These are phyloP conservation scores for Chamaea fasciata DNA, from an alignment of 2,113 vertebrate genomes.

Conservation along the genomic window DNA sequence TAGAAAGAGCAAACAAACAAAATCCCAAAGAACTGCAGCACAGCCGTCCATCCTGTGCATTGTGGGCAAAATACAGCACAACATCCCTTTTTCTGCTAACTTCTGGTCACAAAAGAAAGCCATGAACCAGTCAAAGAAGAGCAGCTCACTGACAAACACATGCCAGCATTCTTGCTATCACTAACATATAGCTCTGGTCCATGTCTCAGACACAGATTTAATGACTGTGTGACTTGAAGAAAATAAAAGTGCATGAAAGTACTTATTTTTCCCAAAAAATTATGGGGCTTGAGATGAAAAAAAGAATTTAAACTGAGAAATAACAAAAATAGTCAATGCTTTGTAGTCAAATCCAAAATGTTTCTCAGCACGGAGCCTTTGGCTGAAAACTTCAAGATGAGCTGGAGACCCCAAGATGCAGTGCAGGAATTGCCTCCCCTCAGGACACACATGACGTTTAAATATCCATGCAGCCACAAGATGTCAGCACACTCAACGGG, in stretches of 20 bases:
- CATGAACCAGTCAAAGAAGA: constrained; percentile 4
- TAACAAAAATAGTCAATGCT: not conserved
- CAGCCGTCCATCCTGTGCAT: not conserved
- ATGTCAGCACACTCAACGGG: constrained; percentile 59
- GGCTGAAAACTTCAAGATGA: not conserved
- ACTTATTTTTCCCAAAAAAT: not conserved
- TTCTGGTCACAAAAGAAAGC: constrained; percentile 12
- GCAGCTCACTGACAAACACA: not conserved
- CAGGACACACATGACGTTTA: not conserved
- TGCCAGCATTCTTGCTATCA: not conserved
- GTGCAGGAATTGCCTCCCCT: not conserved
- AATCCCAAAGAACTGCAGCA: not conserved
- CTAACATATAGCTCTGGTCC: not conserved
- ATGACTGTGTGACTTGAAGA: not conserved
- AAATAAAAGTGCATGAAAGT: not conserved
- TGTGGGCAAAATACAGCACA: not conserved
- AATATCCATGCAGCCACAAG: constrained; percentile 51
- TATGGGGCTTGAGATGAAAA: not conserved
- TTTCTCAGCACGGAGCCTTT: not conserved
- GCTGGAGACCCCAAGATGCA: not conserved
- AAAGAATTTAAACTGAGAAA: not conserved
- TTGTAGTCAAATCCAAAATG: not conserved
- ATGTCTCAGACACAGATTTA: not conserved
- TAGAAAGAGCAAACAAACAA: not conserved
- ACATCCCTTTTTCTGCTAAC: not conserved